phyloP scores from a whole-genome alignment of 2,797 vertebrate species.

The Stomatorhinus walkeri region DNA sequence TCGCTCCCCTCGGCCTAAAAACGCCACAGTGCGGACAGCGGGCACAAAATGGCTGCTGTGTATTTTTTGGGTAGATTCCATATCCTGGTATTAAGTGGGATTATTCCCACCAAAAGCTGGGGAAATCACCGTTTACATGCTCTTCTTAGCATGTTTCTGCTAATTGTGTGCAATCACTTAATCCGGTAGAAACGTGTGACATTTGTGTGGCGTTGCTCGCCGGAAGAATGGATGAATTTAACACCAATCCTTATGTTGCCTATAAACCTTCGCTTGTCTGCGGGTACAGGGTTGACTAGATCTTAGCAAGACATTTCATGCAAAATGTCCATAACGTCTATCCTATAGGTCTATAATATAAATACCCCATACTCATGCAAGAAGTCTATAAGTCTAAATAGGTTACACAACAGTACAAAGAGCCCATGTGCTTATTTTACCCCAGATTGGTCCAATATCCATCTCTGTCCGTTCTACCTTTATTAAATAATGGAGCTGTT shows the following conservation, averaged over 20 bases:
- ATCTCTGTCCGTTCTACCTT: not conserved
- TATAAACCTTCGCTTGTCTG: not conserved
- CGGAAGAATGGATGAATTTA: not conserved
- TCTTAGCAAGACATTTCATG: not conserved
- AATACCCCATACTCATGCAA: not conserved
- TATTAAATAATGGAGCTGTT: slow-evolving; percentile 15
- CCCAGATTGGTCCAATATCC: not conserved
- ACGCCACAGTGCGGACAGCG: not conserved
- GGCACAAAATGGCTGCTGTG: not conserved
- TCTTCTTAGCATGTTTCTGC: not conserved
- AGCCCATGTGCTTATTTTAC: not conserved
- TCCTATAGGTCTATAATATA: not conserved
- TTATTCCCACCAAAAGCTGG: not conserved
- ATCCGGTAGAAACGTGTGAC: not conserved
- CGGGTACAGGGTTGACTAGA: not conserved
- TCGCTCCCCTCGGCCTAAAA: not conserved
- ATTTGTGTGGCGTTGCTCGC: not conserved
- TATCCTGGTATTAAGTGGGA: slow-evolving; percentile 8
- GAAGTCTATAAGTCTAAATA: not conserved
- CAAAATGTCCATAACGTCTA: not conserved
- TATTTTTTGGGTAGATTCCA: not conserved
- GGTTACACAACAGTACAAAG: not conserved
- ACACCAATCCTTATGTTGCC: not conserved
- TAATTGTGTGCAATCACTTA: not conserved
- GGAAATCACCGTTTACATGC: not conserved